Base-by-base conservation (phyloP, 37 sponge, comb jelly and placozoan species). In the Spongilla lacustris region DNA sequence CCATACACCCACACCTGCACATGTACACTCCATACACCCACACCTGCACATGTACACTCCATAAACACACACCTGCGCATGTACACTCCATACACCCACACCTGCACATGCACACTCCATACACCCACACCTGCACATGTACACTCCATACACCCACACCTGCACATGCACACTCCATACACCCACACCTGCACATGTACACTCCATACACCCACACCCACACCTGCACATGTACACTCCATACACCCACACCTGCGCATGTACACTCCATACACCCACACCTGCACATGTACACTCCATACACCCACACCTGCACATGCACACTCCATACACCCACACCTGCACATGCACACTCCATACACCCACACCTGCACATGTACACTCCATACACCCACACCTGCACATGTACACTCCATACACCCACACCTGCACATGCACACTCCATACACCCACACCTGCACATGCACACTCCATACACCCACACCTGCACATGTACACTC, bases 371-470 rank as follows among this genome's bases (percentile, higher is more conserved):
- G n/a, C n/a, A n/a, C n/a, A n/a, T n/a, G n/a, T n/a, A n/a, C n/a
- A n/a, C n/a, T n/a, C n/a, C n/a, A 36, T n/a, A 36, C 49, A 36
- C 28, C 6, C 17, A 77, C 33, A 77, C 33, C 4, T 21, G 11
- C 78, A 37, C 29, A 33, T 96, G 83, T 68, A 98, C 98, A 32
- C 98, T 94, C 98, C 98, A 98, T 6, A 96, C 94, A n/a, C n/a
- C n/a, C n/a, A n/a, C n/a, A n/a, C n/a, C n/a, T n/a, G n/a, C n/a
- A n/a, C n/a, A n/a, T n/a, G n/a, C n/a, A n/a, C n/a, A n/a, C n/a
- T n/a, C n/a, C n/a, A 36, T n/a, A 36, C 49, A 36, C 28, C 6
- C 17, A 77, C 33, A 77, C 33, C 4, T 21, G 11, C 78, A 37
- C 29, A 33, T 96, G 83, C 69, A 98, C 98, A 32, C 98, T 94